Base-by-base conservation (phyloP, 2,113 vertebrate genomes). In the Corythornis vintsioides region DNA sequence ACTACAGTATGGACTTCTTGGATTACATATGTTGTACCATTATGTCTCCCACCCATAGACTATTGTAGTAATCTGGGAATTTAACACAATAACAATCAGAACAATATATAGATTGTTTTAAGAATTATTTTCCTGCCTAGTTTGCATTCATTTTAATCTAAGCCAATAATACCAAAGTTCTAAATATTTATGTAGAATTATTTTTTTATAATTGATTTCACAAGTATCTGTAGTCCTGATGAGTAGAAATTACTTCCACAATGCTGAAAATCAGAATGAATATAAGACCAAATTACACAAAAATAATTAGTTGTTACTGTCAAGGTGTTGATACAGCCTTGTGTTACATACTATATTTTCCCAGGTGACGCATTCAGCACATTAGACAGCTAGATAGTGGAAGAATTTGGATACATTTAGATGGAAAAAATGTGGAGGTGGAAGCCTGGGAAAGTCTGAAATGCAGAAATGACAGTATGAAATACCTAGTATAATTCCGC, bases 341-440 rank as follows among this genome's bases (percentile, higher is more conserved):
- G 17, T 60, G 7, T 29, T 45, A 55, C 6, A 19, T 2, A 1
- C 29, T 55, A 4, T 38, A 45, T 6, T 13, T 67, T 31, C 13
- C 20, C 16, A 42, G 12, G 13, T 55, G 45, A 47, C 21, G 8
- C 0, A 0, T 84, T 70, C 15, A 15, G 40, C 4, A 25, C 26
- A 28, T 53, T 53, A 28, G 10, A 5, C 33, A 24, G 16, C 13
- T 63, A 72, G 10, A 15, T n/a, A 28, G 13, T 31, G 16, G 35
- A 74, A 15, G 15, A 9, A 14, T 70, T 63, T 50, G 11, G 0
- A 3, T 29, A 10, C 20, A 42, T 83, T 72, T 64, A 28, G 29
- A 91, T 38, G 64, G 43, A 64, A 79, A n/a, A 10, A 63, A 6
- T 19, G 5, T 52, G 21, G 11, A 73, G 7, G 7, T 38, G 8